These are phyloP conservation scores for Contarinia nasturtii DNA, from an alignment of 1,140 invertebrate genomes.

Conservation along the genomic window DNA sequence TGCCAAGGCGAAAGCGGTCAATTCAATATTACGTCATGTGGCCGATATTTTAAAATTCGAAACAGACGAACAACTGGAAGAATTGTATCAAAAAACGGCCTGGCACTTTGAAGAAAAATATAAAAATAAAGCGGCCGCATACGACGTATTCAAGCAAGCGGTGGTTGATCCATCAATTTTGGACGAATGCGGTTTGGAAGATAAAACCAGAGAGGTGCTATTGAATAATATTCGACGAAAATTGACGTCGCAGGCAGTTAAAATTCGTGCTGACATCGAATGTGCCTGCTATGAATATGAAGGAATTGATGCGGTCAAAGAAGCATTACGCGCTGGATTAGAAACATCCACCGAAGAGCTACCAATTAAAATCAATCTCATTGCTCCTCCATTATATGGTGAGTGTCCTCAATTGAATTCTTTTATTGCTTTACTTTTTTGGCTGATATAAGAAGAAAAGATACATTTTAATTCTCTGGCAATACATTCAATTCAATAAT, in stretches of 20 bases:
- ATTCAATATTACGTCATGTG: constrained; percentile 93
- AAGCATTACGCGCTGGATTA: constrained; percentile 81
- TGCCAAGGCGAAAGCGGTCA: constrained; percentile 96
- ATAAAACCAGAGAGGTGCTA: constrained; percentile 80
- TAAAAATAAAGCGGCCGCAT: constrained; percentile 85
- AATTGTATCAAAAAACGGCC: constrained; percentile 92
- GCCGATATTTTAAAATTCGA: constrained; percentile 87
- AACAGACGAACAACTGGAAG: constrained; percentile 79
- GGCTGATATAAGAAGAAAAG: no score
- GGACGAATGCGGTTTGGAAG: constrained; percentile 90
- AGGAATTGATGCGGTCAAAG: constrained; percentile 97
- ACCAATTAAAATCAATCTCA: constrained; percentile 96
- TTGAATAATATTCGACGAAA: constrained; percentile 90
- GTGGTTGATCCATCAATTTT: constrained; percentile 84
- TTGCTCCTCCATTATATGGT: constrained; percentile 94
- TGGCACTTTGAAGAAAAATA: constrained; percentile 98
- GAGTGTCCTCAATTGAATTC: no score
- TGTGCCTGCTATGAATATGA: constrained; percentile 97
- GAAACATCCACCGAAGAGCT: constrained; percentile 79
- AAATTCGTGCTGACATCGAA: constrained; percentile 95
- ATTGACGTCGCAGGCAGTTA: constrained; percentile 93
- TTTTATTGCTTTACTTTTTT: no score
- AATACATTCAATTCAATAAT: not conserved
- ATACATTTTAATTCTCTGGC: no score
- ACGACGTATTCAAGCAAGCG: constrained; percentile 97